Conservation (phyloP, 2,113 vertebrate genomes). For the Bubo scandiacus region DNA sequence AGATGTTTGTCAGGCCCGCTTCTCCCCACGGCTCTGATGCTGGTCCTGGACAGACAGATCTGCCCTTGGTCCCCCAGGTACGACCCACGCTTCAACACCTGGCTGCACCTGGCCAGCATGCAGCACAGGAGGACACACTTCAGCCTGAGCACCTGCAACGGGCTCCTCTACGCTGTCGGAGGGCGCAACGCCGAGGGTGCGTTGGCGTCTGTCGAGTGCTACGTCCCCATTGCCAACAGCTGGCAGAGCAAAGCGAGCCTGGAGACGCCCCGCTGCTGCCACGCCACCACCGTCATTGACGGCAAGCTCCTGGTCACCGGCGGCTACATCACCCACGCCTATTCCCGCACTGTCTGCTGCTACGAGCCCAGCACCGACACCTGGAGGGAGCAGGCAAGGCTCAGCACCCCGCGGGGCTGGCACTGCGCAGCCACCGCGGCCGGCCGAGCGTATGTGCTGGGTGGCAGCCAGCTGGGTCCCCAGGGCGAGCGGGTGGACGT, state of each 20-base stretch:
- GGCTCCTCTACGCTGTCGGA: slow-evolving; percentile 80
- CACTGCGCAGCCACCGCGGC: slow-evolving; percentile 74
- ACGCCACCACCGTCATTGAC: slow-evolving; percentile 72
- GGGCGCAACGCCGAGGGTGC: slow-evolving; percentile 79
- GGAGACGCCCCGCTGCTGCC: slow-evolving; percentile 83
- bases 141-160: slow-evolving; percentile 77
- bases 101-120: slow-evolving; percentile 85
- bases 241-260: slow-evolving; percentile 81
- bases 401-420: slow-evolving; percentile 83
- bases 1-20: neutral
- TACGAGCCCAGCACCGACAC: slow-evolving; percentile 71
- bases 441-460: slow-evolving; percentile 76
- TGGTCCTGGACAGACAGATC: neutral
- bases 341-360: slow-evolving; percentile 76
- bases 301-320: slow-evolving; percentile 81
- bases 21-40: neutral
- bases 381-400: slow-evolving; percentile 72
- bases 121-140: slow-evolving; percentile 84
- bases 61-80: slow-evolving; percentile 67
- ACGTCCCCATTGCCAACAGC: slow-evolving; percentile 79
- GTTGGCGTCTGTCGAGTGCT: slow-evolving; percentile 80
- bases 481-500: slow-evolving; percentile 81
- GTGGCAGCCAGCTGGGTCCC: slow-evolving; percentile 82
- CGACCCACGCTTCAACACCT: slow-evolving; percentile 84
- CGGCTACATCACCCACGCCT: slow-evolving; percentile 82